Evolutionary conservation across 2,113 vertebrate genomes (phyloP), one percentile per base, ranked within the genome.

Genomic region (Ornithorhynchus anatinus): DNA sequence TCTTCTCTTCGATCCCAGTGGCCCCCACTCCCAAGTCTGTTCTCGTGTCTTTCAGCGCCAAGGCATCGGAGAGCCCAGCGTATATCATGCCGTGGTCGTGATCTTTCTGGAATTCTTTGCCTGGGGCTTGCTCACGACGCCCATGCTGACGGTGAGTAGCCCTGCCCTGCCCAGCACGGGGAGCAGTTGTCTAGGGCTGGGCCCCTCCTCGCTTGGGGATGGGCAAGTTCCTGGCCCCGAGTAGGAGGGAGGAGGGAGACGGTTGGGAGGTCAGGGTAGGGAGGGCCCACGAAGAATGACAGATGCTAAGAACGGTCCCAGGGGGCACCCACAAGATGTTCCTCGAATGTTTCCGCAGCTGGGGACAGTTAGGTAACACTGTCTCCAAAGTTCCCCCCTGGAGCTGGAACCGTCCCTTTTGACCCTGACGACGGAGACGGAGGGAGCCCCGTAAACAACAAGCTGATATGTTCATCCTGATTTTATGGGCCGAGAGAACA

Each of bases 61-160:
- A 85, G 95, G 96, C 51, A 94, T 96, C 1, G 96, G 96, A 3
- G 96, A 96, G 77, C 95, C 96, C 72, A 96, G 96, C 19, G 95
- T 97, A 67, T 97, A 97, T 88, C 96, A 97, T 59, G 96, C 95
- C 0, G 95, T 96, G 89, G 95, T 96, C 77, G 95, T 97, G 63
- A 96, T 97, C 84, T 97, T 97, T 91, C 91, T 97, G 89, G 96
- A 96, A 86, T 97, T 97, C 83, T 97, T 96, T 47, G 96, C 96
- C 53, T 96, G 95, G 95, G 95, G 96, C 64, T 88, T 97, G 42
- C 94, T 97, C 72, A 96, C 96, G 54, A 95, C 95, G 0, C 96
- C 95, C 0, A 96, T 96, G 95, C 90, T 96, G 37, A 91, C 94
- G 77, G 96, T 96, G 92, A 93, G 90, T 39, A 2, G 2, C 11